These are phyloP conservation scores for Latheticus oryzae DNA, from an alignment of 2,888 invertebrate species.

Conservation along the genomic window DNA sequence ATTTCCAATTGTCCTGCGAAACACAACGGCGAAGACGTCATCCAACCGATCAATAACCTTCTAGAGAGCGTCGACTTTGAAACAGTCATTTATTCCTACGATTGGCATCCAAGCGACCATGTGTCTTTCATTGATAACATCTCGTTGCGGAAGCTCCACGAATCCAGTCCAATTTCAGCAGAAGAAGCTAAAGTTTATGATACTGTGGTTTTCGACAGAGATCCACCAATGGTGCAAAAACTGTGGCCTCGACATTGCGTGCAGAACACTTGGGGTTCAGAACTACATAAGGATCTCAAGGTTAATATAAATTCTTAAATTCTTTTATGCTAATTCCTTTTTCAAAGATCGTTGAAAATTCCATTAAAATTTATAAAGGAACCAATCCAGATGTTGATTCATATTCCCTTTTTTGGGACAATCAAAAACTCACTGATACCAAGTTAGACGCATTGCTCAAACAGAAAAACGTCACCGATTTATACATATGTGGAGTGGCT, in stretches of 20 bases:
- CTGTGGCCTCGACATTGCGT: slow-evolving; percentile 97
- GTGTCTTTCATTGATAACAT: slow-evolving; percentile 96
- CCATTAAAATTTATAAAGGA: slow-evolving; percentile 88
- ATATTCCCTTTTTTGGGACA: slow-evolving; percentile 98
- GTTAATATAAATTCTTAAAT: slow-evolving; percentile 66
- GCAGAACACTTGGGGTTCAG: slow-evolving; percentile 93
- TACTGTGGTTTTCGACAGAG: slow-evolving; percentile 89
- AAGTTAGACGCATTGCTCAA: slow-evolving; percentile 83
- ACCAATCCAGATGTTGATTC: slow-evolving; percentile 94
- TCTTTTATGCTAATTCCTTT: not conserved
- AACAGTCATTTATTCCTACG: slow-evolving; percentile 89
- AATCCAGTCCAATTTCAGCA: slow-evolving; percentile 76
- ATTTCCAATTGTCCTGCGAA: slow-evolving; percentile 92
- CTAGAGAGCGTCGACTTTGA: slow-evolving; percentile 84
- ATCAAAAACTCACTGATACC: slow-evolving; percentile 88
- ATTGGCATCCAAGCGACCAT: slow-evolving; percentile 97
- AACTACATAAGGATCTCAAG: slow-evolving; percentile 88
- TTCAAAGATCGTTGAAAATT: slow-evolving; percentile 75
- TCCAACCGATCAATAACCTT: slow-evolving; percentile 88
- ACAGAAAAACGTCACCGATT: slow-evolving; percentile 84
- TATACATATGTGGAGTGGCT: slow-evolving; percentile 93
- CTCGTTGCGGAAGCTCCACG: slow-evolving; percentile 76
- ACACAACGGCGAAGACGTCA: slow-evolving; percentile 88
- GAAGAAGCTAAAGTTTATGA: slow-evolving; percentile 83
- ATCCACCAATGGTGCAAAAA: slow-evolving; percentile 84